These are phyloP conservation scores for Salvelinus fontinalis DNA, from an alignment of 2,113 vertebrate species.

Conservation along the genomic window DNA sequence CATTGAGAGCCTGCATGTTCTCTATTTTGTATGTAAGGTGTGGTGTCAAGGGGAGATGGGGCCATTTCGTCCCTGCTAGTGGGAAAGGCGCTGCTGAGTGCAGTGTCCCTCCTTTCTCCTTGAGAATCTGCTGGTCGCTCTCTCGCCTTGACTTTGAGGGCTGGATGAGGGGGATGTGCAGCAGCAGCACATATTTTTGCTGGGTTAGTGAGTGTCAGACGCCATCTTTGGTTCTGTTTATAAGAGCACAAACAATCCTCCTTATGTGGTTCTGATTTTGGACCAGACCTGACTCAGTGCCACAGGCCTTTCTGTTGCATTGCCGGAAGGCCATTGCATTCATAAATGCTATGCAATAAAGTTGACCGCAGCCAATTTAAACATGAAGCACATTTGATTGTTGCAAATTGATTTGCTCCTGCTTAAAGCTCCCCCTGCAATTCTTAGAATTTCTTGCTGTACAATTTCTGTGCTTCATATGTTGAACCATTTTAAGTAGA, in stretches of 20 bases:
- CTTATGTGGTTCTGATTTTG: not conserved
- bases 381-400: constrained; percentile 7
- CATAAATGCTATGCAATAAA: not conserved
- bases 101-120: not conserved
- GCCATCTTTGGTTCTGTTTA: constrained; percentile 3
- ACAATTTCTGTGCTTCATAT: not conserved
- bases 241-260: not conserved
- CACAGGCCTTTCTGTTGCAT: not conserved
- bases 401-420: not conserved
- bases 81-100: not conserved
- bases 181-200: not conserved
- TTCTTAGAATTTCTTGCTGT: not conserved
- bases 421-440: not conserved
- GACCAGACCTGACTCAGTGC: not conserved
- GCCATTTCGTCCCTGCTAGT: not conserved
- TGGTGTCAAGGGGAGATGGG: not conserved
- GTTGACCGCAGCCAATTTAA: not conserved
- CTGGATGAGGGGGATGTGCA: not conserved
- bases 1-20: not conserved
- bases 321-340: not conserved
- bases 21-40: not conserved
- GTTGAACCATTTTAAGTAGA: not conserved
- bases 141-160: constrained; percentile 20
- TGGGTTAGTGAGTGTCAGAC: not conserved
- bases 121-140: not conserved